Evolutionary conservation across 2,797 vertebrate species (phyloP), one percentile per base, ranked within the genome.

Genomic region (Spondyliosoma cantharus): DNA sequence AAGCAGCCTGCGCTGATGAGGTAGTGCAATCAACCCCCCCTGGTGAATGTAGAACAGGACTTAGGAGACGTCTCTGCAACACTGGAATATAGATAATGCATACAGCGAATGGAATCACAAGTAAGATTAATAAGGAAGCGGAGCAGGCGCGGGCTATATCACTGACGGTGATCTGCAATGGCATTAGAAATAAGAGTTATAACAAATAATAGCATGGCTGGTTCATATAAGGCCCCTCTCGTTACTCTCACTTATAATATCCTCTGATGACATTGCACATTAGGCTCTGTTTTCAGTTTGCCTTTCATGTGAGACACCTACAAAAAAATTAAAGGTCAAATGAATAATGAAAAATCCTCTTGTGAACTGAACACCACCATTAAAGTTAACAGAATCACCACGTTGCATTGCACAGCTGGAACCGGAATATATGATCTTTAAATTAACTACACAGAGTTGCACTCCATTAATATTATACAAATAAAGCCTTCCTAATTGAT

Each of bases 401-500:
- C 43, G 22, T 29, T 54, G 37, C 42, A 37, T 32, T 42, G 42
- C 74, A 64, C 86, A 91, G 78, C 89, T 60, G 0, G 80, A 93
- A 85, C 87, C 79, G n/a, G 43, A 85, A 91, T 83, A 81, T 87
- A 86, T 81, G 73, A 76, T 89, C 76, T 92, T 91, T 84, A 93
- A 87, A 91, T 92, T 85, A 92, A 92, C 83, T 73, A 68, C 84
- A 84, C 75, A 83, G 80, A 85, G 81, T 89, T 89, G 80, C 84
- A 79, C 73, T 71, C 74, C 74, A 91, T 92, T 93, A 92, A 91
- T 84, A 91, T 87, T 63, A 82, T 90, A 92, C 78, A 89, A 93
- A 88, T 93, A 90, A 93, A 86, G 79, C 65, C 78, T 60, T 85
- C 37, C 71, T 94, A 95, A 95, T 93, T 94, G 91, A 95, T 95